These are phyloP conservation scores for Danio rerio DNA, from an alignment of 2,113 vertebrate species.

Conservation along the genomic window GRCz12tu NC_133196.1:29874501-29875000, in stretches of 20 bases:
- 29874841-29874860: constrained; percentile 25
- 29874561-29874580: neutral
- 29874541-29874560: neutral
- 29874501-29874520: too few relatives aligned
- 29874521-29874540: too few relatives aligned
- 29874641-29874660: constrained; percentile 5
- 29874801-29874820: constrained; percentile 2
- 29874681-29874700: constrained; percentile 14
- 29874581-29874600: constrained; percentile 9
- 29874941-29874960: constrained; percentile 37
- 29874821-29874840: constrained; percentile 15
- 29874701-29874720: constrained; percentile 15
- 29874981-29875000: constrained; percentile 27
- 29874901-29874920: constrained; percentile 45
- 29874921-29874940: constrained; percentile 48
- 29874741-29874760: neutral
- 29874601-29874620: constrained; percentile 5
- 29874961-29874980: constrained; percentile 47
- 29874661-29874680: neutral
- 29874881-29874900: constrained; percentile 44
- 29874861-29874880: constrained; percentile 41
- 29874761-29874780: constrained; percentile 4
- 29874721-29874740: neutral
- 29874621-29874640: neutral
- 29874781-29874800: neutral